These are phyloP conservation scores for Drosophila anomalipes DNA, from an alignment of 2,888 invertebrate species.

Conservation along the genomic window DNA sequence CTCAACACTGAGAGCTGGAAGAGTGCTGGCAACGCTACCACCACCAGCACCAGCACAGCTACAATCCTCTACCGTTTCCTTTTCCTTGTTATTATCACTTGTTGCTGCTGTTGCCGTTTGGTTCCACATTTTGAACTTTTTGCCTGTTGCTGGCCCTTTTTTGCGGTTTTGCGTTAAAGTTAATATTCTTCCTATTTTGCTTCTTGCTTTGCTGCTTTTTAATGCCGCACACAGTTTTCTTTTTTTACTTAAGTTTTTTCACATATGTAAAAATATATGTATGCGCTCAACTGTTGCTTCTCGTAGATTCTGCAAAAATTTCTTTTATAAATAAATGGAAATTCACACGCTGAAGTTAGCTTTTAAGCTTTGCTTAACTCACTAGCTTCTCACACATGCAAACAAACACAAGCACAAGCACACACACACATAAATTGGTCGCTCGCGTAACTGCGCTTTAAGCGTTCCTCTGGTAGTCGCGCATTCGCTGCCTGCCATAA, in stretches of 20 bases:
- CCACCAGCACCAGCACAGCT: constrained; percentile 58
- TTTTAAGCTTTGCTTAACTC: constrained; percentile 55
- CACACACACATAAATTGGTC: constrained; percentile 29
- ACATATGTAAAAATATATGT: constrained; percentile 8
- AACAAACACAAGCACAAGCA: constrained; percentile 38
- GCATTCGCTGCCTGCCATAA: constrained; percentile 13
- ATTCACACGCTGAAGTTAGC: constrained; percentile 70
- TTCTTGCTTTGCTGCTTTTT: constrained; percentile 16
- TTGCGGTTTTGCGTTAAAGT: constrained; percentile 30
- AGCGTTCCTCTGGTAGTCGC: constrained; percentile 47
- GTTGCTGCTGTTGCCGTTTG: constrained; percentile 78
- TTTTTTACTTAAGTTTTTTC: constrained; percentile 18
- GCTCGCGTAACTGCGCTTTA: constrained; percentile 71
- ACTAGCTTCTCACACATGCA: constrained; percentile 35
- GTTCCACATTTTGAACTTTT: constrained; percentile 82
- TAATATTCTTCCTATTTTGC: constrained; percentile 34
- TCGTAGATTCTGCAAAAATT: constrained; percentile 64
- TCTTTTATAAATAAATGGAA: constrained; percentile 50
- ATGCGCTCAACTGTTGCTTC: constrained; percentile 30
- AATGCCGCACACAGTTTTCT: constrained; percentile 28
- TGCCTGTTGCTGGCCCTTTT: constrained; percentile 52
- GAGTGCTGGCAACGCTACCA: constrained; percentile 44
- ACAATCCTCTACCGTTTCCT: constrained; percentile 73
- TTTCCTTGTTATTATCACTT: constrained; percentile 78
- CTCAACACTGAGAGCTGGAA: constrained; percentile 68